Evolutionary conservation across 2,797 vertebrate genomes (phyloP), one percentile per base, ranked within the genome.

Genomic region (Sternarchorhynchus goeldii): DNA sequence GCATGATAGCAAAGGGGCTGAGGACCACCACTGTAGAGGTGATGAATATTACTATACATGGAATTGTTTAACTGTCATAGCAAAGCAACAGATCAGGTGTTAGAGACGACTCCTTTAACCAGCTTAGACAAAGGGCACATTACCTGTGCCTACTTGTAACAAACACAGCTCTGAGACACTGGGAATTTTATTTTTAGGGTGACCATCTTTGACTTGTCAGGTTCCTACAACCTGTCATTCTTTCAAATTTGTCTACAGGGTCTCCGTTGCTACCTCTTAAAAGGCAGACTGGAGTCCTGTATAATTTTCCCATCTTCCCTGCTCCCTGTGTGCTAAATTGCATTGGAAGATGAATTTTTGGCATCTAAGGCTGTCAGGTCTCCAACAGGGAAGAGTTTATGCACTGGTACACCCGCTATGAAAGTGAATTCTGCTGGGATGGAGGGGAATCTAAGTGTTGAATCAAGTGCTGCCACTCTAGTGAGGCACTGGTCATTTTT

Each of bases 301-400:
- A 93, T 94, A 94, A 94, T 93, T 93, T 93, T 91, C 90, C 91
- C 91, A 93, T 93, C 91, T 93, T 91, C 90, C 89, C 84, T 80
- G 88, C 84, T 93, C 90, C 91, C 86, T 88, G 88, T 91, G 88
- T 90, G 89, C 85, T 94, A 93, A 93, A 88, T 86, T 91, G 89
- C 87, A 89, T 84, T 92, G 90, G 85, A 92, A 90, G 91, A 91
- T 91, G 88, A 89, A 86, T 86, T 88, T 90, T 93, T 93, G 91
- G 91, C 92, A 90, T 81, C 86, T 85, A 88, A 88, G 84, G 85
- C 90, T 94, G 90, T 91, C 92, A 92, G 90, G 88, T 92, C 88
- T 85, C 85, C 88, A 85, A 90, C 73, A 78, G 86, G 89, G 90
- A 92, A 91, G 74, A 91, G 90, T 91, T 92, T 91, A 88, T 90